phyloP scores from a whole-genome alignment of 1,140 invertebrate species.

The Drosophila setifemur region DNA sequence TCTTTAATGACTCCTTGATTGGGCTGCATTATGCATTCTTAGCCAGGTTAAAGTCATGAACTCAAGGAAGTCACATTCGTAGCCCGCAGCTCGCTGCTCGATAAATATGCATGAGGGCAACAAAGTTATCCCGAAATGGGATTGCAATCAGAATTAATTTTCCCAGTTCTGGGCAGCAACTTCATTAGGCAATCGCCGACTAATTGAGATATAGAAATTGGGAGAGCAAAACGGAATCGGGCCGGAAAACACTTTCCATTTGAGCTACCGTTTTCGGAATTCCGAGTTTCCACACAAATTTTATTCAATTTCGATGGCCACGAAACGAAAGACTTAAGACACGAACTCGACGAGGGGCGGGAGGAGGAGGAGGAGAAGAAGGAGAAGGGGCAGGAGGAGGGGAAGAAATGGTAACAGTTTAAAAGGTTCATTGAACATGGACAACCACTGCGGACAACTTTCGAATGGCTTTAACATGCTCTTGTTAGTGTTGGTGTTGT shows the following conservation, averaged over 20 bases:
- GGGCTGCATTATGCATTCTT: background rate
- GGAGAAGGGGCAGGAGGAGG: too few relatives aligned
- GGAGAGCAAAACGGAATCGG: background rate
- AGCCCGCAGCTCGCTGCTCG: background rate
- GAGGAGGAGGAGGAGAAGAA: too few relatives aligned
- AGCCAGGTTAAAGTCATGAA: background rate
- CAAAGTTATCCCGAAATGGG: constrained; percentile 4
- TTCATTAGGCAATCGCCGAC: constrained; percentile 9
- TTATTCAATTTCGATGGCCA: constrained; percentile 21
- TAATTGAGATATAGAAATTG: constrained; percentile 25
- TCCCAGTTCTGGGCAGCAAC: constrained; percentile 1
- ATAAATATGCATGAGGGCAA: background rate
- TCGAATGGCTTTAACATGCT: constrained; percentile 35
- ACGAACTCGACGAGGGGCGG: constrained; percentile 23
- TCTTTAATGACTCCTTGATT: too few relatives aligned
- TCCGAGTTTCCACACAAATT: constrained; percentile 14
- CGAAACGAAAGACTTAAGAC: constrained; percentile 34
- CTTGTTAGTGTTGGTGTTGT: constrained; percentile 9
- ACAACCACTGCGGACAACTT: constrained; percentile 46
- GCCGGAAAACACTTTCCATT: constrained; percentile 48
- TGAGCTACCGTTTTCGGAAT: constrained; percentile 27
- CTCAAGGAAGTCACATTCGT: too few relatives aligned
- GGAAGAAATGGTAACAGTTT: constrained; percentile 40
- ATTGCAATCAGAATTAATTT: constrained; percentile 15
- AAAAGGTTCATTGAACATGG: constrained; percentile 48